Evolutionary conservation across 2,888 invertebrate genomes (phyloP), one percentile per base, ranked within the genome.

Genomic region (Drosophila tanythrix): DNA sequence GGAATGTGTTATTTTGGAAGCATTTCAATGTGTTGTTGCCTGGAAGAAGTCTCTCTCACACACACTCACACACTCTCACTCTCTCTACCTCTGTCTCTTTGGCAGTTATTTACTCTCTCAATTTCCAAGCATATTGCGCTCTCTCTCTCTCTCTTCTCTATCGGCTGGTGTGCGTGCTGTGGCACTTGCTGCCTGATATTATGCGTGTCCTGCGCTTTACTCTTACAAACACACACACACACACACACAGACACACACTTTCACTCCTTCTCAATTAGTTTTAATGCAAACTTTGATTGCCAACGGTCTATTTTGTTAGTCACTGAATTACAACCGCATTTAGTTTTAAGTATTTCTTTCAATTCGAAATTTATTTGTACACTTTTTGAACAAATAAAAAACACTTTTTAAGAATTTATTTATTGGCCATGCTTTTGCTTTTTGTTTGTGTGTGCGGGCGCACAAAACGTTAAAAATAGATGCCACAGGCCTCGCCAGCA

Each of bases 1-100:
- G 65, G 68, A 86, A 87, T 85, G 82, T 87, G 88, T 88, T 87
- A 89, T 87, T 89, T 89, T 87, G 87, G 87, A 87, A 87, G 76
- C 69, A 40, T 46, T 56, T 40, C 55, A 46, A 27, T 55, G 35
- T 68, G 61, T 73, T 40, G n/a, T 56, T 76, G 81, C 76, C 79
- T 85, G 85, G 85, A 85, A 85, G 29, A 29, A 52, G 62, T 29
- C 63, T 60, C 75, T 46, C 53, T 15, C 51, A 4, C 21, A 4
- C 25, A 15, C n/a, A 11, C 40, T 5, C 21, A 15, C 43, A 11
- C 43, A 6, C 18, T n/a, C 25, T 18, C 40, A 7, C 60, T 48
- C 52, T 15, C 40, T 13, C 50, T 57, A n/a, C 21, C 56, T 35
- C 55, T 59, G 25, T 51, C 50, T 15, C 36, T 27, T 52, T 27